phyloP scores from a whole-genome alignment of 2,888 invertebrate genomes.

The Cheilosia impressa region DNA sequence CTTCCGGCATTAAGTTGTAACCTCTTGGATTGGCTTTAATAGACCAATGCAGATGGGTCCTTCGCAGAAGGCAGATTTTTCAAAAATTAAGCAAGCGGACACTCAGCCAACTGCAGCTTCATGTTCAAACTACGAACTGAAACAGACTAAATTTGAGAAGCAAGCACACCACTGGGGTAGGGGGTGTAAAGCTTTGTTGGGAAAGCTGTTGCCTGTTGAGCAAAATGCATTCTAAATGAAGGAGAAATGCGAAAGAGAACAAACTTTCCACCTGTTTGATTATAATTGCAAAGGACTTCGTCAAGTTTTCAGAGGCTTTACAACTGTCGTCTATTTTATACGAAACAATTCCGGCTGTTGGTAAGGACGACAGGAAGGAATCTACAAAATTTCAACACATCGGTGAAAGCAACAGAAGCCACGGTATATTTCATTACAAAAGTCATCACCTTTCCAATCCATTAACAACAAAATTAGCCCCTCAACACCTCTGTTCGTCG shows the following conservation, averaged over 20 bases:
- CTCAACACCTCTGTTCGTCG: no score
- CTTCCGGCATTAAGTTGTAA: no score
- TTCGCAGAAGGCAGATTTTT: neutral
- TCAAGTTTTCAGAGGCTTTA: conserved; percentile 15
- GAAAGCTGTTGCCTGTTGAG: conserved; percentile 11
- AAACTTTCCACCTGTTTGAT: conserved; percentile 46
- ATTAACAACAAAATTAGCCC: no score
- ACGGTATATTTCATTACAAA: no score
- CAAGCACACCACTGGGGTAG: neutral
- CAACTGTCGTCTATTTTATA: conserved; percentile 10
- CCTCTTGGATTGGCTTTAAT: no score
- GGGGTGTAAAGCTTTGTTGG: conserved; percentile 4
- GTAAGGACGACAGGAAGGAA: no score
- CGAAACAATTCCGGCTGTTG: neutral
- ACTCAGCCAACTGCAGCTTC: neutral
- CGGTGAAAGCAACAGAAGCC: no score
- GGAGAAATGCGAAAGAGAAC: neutral
- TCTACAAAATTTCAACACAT: no score
- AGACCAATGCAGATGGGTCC: no score
- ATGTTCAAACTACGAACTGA: neutral
- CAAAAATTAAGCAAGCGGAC: no score
- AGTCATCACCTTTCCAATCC: no score
- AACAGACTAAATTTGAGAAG: neutral
- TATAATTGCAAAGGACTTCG: conserved; percentile 15
- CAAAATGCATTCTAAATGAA: neutral